Conservation (phyloP, 2,888 invertebrate genomes). For the Yponomeuta evonymella region DNA sequence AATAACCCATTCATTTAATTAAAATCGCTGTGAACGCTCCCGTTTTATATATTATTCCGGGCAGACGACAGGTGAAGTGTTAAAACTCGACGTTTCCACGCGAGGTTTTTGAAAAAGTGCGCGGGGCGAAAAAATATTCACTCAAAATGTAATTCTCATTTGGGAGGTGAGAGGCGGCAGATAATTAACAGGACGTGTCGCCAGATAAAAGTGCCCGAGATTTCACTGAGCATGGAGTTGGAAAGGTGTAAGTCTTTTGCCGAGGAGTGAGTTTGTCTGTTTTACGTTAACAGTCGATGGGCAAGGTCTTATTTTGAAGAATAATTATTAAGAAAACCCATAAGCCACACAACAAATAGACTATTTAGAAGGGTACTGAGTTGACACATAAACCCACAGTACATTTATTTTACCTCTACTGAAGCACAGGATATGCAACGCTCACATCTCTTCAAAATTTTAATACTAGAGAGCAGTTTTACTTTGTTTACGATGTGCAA, state of each 20-base stretch:
- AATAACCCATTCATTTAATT: constrained; percentile 66
- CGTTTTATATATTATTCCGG: constrained; percentile 49
- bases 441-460: not conserved
- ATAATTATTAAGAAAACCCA: too few species aligned
- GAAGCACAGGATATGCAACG: not conserved
- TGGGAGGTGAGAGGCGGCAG: constrained; percentile 56
- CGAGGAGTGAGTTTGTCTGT: not conserved
- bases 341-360: too few species aligned
- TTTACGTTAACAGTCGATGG: not conserved
- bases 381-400: too few species aligned
- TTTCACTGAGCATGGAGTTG: constrained; percentile 47
- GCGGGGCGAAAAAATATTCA: constrained; percentile 40
- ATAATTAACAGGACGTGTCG: constrained; percentile 75
- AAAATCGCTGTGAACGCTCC: constrained; percentile 49
- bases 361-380: too few species aligned
- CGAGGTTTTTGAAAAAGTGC: constrained; percentile 60
- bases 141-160: constrained; percentile 62
- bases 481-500: not conserved
- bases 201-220: constrained; percentile 67
- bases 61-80: constrained; percentile 70
- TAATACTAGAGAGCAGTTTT: not conserved
- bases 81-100: constrained; percentile 69
- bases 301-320: not conserved
- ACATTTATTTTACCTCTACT: too few species aligned
- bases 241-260: not conserved